Percentiles rank a stretch among this genome's conserved stretches.
Conservation (phyloP, 2,113 vertebrate genomes). For the Pterocles burchelli region DNA sequence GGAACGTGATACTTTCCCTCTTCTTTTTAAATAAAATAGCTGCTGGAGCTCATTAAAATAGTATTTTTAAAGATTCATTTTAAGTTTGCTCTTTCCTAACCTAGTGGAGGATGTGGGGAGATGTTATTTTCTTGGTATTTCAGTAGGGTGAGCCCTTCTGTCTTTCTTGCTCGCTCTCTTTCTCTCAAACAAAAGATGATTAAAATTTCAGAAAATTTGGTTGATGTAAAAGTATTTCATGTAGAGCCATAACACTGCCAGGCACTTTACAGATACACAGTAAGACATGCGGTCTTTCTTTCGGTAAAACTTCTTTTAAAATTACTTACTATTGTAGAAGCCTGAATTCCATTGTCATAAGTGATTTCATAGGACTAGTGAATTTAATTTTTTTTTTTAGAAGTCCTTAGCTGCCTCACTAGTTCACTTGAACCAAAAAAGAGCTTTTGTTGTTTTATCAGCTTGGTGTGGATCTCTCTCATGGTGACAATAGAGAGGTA, state of each 20-base stretch:
- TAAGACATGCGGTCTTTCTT: background rate
- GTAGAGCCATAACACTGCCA: conserved; percentile 52
- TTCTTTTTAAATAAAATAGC: conserved; percentile 31
- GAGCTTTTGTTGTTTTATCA: background rate
- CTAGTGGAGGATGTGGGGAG: conserved; percentile 1
- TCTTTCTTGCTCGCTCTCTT: background rate
- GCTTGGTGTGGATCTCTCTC: background rate
- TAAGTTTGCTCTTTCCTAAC: conserved; percentile 25
- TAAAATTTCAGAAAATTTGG: conserved; percentile 28
- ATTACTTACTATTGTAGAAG: background rate
- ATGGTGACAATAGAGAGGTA: background rate
- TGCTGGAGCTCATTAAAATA: conserved; percentile 58
- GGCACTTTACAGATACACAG: conserved; percentile 49
- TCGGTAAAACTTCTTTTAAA: background rate
- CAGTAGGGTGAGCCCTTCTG: conserved; percentile 5
- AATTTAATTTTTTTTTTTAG: background rate
- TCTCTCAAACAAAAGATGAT: conserved; percentile 38
- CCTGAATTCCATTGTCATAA: background rate
- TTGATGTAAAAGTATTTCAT: conserved; percentile 44
- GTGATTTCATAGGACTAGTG: background rate
- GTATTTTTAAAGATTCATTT: background rate
- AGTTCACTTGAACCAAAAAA: background rate
- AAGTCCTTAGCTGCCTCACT: background rate
- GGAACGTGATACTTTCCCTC: conserved; percentile 27
- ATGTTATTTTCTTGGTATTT: background rate